Evolutionary conservation across 2,888 invertebrate species (phyloP), one percentile per base, ranked within the genome.

Genomic region (Calliscelio sp.): DNA sequence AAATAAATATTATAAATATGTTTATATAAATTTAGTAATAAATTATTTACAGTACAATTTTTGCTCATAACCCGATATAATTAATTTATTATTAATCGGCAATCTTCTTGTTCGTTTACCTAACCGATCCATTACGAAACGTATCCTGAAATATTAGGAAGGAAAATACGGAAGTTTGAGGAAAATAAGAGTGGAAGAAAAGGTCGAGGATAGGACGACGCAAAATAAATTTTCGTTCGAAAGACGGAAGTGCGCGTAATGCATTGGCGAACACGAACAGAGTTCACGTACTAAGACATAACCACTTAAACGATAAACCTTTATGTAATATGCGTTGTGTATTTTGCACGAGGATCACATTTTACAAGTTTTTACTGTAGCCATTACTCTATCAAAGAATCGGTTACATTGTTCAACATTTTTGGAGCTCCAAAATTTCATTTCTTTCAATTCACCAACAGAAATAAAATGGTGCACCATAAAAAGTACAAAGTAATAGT

Each of bases 151-250:
- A 65, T 51, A 14, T 25, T 46, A 44, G 71, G 59, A 55, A 82
- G 81, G 86, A 87, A 87, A 87, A 88, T 85, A 87, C 88, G 89
- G 88, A 89, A 87, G 81, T 53, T 83, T 81, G 79, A 81, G 84
- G 86, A 74, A 88, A 89, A 88, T 87, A 82, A 81, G 65, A 86
- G 88, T 87, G 82, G 84, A 87, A 73, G 79, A 86, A 81, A 85
- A 85, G 87, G 85, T 79, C 82, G 85, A 85, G 84, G 81, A 78
- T 77, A 84, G 55, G 68, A 63, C 53, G 83, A 32, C 71, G 83
- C 55, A 82, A 84, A 85, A 85, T 83, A 81, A 85, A 71, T 81
- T 87, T 85, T 84, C 77, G 79, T 82, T 82, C 46, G 71, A 75
- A 82, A 85, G 81, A 85, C 81, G 85, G 82, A 82, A 81, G 81